Base-by-base conservation (phyloP, 2,797 vertebrate species). In the Lepilemur septentrionalis region DNA sequence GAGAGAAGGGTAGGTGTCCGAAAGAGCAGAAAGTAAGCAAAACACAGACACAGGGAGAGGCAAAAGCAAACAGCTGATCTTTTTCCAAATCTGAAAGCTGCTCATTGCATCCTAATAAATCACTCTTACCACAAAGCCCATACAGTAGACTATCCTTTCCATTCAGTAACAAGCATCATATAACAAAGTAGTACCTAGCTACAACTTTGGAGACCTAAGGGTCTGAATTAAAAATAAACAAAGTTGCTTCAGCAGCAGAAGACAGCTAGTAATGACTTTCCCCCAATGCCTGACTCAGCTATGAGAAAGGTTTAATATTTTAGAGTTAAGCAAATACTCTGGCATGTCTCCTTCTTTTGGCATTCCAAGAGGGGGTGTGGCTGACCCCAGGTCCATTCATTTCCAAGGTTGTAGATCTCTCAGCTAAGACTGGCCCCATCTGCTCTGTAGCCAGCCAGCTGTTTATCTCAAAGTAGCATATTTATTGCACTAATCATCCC, bases 281-380 rank as follows among this genome's bases (percentile, higher is more conserved):
- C 5, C 2, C 63, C 23, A 65, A 0, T 70, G 69, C 41, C 81
- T 69, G 50, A 95, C 67, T 93, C 92, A 57, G 57, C 76, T 86
- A 80, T 0, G 0, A 93, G 38, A 97, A 85, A 70, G 69, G 43
- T 67, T 81, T 63, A 17, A 46, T 46, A 81, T 15, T 89, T 86
- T 76, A 15, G 78, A 98, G 91, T 96, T 97, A 48, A 98, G 89
- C 97, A 96, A 96, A 96, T 9, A 81, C 0, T 92, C 0, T 0
- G 79, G 79, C 48, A 23, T 65, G 96, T 95, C 67, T 96, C 22
- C 5, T 91, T 81, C 84, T 95, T 80, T 93, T 5, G 2, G 80
- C 38, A 96, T 98, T 97, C 95, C 96, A 94, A 91, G 55, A n/a
- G 17, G 78, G 95, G 96, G 97, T 96, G 97, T 97, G 97, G 95